These are phyloP conservation scores for Atrichornis clamosus DNA, from an alignment of 2,113 vertebrate species.

Conservation along the genomic window DNA sequence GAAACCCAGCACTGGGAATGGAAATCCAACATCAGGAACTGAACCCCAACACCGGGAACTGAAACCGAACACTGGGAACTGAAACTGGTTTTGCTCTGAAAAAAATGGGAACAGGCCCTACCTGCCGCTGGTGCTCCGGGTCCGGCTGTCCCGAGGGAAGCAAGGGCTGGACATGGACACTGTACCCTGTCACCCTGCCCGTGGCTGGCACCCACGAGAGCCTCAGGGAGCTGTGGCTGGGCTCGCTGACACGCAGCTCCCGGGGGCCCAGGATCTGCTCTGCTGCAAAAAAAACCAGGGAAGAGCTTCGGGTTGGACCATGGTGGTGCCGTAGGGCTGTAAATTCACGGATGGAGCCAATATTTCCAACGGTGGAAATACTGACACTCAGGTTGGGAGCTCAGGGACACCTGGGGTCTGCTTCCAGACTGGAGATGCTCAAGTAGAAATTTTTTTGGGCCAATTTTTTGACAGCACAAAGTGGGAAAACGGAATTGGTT, in stretches of 20 bases:
- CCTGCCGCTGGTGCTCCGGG: slow-evolving; percentile 68
- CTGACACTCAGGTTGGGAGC: not conserved
- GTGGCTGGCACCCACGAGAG: slow-evolving; percentile 84
- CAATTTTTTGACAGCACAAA: not conserved
- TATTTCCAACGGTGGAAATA: fast-evolving
- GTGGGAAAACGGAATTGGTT: not conserved
- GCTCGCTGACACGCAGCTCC: slow-evolving; percentile 77
- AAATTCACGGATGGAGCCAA: not conserved
- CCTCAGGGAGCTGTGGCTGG: slow-evolving; percentile 77
- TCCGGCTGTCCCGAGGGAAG: slow-evolving; percentile 48
- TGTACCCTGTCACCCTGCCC: slow-evolving; percentile 78
- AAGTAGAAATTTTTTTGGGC: not conserved
- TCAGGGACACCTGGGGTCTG: not conserved
- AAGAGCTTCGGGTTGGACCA: not conserved
- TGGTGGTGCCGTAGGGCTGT: fast-evolving
- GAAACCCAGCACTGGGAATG: too few species aligned
- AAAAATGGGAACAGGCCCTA: not conserved
- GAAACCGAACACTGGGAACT: not conserved
- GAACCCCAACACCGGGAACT: not conserved
- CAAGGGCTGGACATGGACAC: slow-evolving; percentile 70
- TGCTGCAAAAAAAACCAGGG: slow-evolving; percentile 42
- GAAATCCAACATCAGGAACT: too few species aligned
- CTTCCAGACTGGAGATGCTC: not conserved
- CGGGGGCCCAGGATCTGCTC: slow-evolving; percentile 73
- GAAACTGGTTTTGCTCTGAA: not conserved